Evolutionary conservation across 1,140 invertebrate species (phyloP).

Genomic region (Branchinecta lindahli): DNA sequence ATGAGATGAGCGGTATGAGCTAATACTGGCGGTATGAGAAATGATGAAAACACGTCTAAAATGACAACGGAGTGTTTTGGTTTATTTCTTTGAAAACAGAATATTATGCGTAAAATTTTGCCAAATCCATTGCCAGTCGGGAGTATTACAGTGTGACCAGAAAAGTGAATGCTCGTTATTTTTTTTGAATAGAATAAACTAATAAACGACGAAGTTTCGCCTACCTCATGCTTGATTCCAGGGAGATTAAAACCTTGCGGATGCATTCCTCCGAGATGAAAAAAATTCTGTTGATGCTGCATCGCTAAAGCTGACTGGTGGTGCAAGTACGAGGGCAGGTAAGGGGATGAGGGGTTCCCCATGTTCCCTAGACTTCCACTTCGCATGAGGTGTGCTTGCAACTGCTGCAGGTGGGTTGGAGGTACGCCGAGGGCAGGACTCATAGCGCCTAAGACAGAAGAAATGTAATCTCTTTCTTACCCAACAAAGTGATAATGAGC

Average conservation of each 20-base stretch:
- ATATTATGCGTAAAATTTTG: no score
- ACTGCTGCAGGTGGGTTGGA: conserved; percentile 51
- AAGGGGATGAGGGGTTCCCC: conserved; percentile 32
- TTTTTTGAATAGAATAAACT: no score
- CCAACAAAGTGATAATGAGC: background rate
- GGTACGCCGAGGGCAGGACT: conserved; percentile 50
- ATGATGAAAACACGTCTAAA: no score
- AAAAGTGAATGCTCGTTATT: no score
- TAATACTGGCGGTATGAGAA: no score
- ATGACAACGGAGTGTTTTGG: no score
- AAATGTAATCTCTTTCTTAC: no score
- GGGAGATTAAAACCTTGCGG: background rate
- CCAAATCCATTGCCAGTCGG: no score
- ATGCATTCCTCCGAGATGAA: conserved; percentile 1
- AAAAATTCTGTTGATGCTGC: conserved; percentile 1
- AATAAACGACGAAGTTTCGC: no score
- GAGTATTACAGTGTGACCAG: no score
- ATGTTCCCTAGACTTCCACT: conserved; percentile 40
- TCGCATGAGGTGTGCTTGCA: conserved; percentile 55
- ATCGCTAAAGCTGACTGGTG: background rate
- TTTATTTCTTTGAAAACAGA: no score
- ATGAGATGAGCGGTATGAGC: no score
- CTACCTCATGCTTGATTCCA: background rate
- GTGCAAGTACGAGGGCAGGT: conserved; percentile 27
- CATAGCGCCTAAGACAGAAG: conserved; percentile 35